Conservation (phyloP, 2,113 vertebrate species). For the Corvus hawaiiensis region DNA sequence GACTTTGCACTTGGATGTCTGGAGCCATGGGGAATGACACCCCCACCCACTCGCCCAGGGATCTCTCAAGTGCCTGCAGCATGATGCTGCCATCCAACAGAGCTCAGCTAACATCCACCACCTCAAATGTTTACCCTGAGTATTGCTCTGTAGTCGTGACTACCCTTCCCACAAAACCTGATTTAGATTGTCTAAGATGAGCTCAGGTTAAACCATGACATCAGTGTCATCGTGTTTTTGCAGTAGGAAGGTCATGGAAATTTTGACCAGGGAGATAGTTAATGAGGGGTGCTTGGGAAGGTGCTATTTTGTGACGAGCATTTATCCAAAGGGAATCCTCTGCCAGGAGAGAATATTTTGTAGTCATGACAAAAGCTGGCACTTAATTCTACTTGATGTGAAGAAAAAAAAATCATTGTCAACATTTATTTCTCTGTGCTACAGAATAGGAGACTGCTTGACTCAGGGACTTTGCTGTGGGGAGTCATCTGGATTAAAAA, state of each 20-base stretch:
- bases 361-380: neutral
- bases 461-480: neutral
- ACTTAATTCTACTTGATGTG: neutral
- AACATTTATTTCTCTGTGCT: neutral
- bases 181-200: neutral
- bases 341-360: neutral
- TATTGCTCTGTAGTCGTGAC: neutral
- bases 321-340: neutral
- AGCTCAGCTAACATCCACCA: neutral
- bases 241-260: neutral
- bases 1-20: neutral
- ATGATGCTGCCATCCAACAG: neutral
- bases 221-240: neutral
- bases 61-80: neutral
- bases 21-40: neutral
- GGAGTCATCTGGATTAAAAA: neutral
- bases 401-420: neutral
- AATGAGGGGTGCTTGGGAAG: neutral
- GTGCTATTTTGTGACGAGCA: neutral
- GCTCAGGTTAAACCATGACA: neutral
- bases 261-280: neutral
- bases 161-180: neutral
- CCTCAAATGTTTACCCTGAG: neutral
- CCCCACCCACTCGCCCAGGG: rapidly evolving
- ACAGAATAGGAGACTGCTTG: neutral